A percentile compares a stretch with the other conserved stretches of the same genome.
phyloP scores from a whole-genome alignment of 2,797 vertebrate species.

The Crypturellus tataupa region DNA sequence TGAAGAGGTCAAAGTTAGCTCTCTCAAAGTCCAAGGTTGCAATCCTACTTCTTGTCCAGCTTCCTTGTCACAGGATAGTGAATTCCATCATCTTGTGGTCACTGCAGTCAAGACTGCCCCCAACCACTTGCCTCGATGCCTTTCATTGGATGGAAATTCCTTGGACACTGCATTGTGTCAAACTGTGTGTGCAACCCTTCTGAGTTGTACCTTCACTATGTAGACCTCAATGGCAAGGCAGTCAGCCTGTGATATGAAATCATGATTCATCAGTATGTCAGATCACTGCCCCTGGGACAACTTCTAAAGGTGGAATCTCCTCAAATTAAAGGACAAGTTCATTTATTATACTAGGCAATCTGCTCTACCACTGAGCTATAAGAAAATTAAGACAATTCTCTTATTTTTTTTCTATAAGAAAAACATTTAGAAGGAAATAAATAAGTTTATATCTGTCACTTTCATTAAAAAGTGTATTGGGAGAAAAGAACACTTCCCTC shows the following conservation, averaged over 20 bases:
- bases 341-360: no score
- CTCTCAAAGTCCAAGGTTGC: no score
- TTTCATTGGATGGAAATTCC: not conserved
- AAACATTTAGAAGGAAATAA: rapidly evolving
- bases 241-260: no score
- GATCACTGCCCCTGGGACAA: no score
- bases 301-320: no score
- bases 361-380: not conserved
- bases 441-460: not conserved
- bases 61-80: no score
- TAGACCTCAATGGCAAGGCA: not conserved
- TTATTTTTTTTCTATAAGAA: rapidly evolving
- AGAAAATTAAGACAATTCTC: not conserved
- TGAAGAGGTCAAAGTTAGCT: no score
- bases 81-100: no score
- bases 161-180: rapidly evolving
- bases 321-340: no score
- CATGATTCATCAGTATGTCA: no score
- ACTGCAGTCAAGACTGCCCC: no score
- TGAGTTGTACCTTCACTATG: not conserved
- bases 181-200: not conserved
- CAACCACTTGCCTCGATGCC: not conserved
- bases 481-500: not conserved
- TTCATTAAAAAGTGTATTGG: not conserved
- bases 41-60: no score